These are phyloP conservation scores for Chlorops oryzae DNA, from an alignment of 1,140 invertebrate species.

Conservation along the genomic window DNA sequence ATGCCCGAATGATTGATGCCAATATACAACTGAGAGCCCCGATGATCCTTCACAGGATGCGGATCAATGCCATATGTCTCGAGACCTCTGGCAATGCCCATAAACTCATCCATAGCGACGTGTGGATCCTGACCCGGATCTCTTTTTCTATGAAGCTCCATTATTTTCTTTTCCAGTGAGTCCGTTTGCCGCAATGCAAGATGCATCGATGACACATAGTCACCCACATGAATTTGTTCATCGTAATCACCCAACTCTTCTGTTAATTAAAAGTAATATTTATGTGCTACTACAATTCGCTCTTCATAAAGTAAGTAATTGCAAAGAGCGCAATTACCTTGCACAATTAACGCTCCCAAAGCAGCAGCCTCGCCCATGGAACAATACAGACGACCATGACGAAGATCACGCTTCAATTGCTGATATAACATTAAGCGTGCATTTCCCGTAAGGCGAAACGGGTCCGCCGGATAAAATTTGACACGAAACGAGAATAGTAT, in stretches of 20 bases:
- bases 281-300: too few species aligned
- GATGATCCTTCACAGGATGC: slow-evolving; percentile 84
- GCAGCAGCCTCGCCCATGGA: slow-evolving; percentile 80
- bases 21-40: slow-evolving; percentile 75
- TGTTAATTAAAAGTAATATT: too few species aligned
- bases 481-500: slow-evolving; percentile 88
- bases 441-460: slow-evolving; percentile 53
- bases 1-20: slow-evolving; percentile 94
- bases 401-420: slow-evolving; percentile 87
- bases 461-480: slow-evolving; percentile 92
- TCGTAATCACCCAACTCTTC: slow-evolving; percentile 94
- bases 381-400: slow-evolving; percentile 91
- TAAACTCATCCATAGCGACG: slow-evolving; percentile 40
- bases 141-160: slow-evolving; percentile 79
- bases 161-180: slow-evolving; percentile 81
- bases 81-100: slow-evolving; percentile 64
- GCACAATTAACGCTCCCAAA: slow-evolving; percentile 86
- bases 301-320: too few species aligned
- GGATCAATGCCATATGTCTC: slow-evolving; percentile 98
- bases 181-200: slow-evolving; percentile 87
- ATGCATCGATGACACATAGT: slow-evolving; percentile 88
- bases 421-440: slow-evolving; percentile 62
- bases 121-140: slow-evolving; percentile 33
- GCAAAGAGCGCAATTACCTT: too few species aligned
- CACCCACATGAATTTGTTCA: slow-evolving; percentile 76